A percentile compares a stretch with the other conserved stretches of the same genome.
These are phyloP conservation scores for Spisula solida DNA, from an alignment of 2,888 invertebrate genomes.

Conservation along the genomic window DNA sequence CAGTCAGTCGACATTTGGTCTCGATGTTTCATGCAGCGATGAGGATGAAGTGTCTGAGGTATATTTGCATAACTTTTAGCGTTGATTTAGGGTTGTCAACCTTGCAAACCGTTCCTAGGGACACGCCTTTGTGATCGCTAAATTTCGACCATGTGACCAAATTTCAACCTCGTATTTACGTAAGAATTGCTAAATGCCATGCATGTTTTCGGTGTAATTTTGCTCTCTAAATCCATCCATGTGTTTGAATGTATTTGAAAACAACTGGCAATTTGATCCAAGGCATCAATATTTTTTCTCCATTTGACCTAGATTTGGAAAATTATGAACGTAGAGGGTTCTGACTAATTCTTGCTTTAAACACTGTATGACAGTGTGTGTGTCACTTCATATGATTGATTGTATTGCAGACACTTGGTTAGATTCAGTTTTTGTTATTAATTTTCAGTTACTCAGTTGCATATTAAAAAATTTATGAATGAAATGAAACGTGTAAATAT, in stretches of 20 bases:
- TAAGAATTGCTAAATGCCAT: background rate
- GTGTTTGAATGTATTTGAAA: background rate
- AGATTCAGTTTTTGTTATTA: no score
- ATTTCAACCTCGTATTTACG: background rate
- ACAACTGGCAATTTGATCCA: background rate
- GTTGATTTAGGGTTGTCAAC: conserved; percentile 13
- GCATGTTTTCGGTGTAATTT: background rate
- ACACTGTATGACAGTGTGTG: no score
- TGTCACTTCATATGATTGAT: no score
- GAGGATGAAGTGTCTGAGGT: conserved; percentile 99
- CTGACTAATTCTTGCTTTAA: no score
- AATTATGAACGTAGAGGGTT: no score
- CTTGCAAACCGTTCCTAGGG: conserved; percentile 52
- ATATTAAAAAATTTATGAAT: no score
- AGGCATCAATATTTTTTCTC: background rate
- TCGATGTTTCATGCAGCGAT: conserved; percentile 98
- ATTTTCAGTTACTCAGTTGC: no score
- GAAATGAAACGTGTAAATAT: no score
- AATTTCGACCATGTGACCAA: conserved; percentile 56
- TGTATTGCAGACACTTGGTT: no score
- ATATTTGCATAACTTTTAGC: conserved; percentile 87
- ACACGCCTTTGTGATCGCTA: conserved; percentile 53
- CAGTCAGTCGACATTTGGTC: conserved; percentile 91
- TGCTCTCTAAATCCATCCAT: background rate
- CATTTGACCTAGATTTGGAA: background rate